phyloP scores from a whole-genome alignment of 2,797 vertebrate genomes.

The Bradypodion ventrale region DNA sequence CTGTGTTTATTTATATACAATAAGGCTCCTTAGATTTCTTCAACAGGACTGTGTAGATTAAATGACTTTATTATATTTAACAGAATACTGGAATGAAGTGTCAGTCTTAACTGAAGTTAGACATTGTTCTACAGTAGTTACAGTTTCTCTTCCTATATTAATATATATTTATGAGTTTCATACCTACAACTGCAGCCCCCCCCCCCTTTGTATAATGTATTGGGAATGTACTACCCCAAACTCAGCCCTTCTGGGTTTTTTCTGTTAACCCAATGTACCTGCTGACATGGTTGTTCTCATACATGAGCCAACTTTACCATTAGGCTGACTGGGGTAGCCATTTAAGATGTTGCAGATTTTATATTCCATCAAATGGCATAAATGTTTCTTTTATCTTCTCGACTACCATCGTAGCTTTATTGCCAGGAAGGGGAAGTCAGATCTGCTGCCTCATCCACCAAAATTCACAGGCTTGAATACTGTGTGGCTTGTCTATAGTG shows the following conservation, averaged over 20 bases:
- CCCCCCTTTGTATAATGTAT: neutral
- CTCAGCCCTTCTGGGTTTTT: neutral
- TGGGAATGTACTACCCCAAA: neutral
- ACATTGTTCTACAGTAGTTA: neutral
- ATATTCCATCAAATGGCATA: neutral
- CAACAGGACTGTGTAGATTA: neutral
- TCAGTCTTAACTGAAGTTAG: neutral
- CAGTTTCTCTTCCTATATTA: neutral
- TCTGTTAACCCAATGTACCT: neutral
- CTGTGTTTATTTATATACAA: conserved; percentile 28
- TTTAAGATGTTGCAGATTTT: neutral
- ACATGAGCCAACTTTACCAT: neutral
- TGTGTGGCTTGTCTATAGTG: neutral
- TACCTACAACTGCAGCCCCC: neutral
- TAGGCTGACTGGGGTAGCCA: neutral
- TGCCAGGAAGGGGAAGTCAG: neutral
- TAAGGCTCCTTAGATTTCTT: conserved; percentile 9
- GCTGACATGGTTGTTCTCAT: neutral
- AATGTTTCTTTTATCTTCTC: neutral
- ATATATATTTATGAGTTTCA: neutral
- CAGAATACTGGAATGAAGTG: neutral
- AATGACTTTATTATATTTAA: conserved; percentile 18
- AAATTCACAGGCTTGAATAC: neutral
- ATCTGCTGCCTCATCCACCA: neutral
- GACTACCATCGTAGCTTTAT: neutral